Conservation (phyloP, 2,113 vertebrate genomes). For the Elephas maximus region DNA sequence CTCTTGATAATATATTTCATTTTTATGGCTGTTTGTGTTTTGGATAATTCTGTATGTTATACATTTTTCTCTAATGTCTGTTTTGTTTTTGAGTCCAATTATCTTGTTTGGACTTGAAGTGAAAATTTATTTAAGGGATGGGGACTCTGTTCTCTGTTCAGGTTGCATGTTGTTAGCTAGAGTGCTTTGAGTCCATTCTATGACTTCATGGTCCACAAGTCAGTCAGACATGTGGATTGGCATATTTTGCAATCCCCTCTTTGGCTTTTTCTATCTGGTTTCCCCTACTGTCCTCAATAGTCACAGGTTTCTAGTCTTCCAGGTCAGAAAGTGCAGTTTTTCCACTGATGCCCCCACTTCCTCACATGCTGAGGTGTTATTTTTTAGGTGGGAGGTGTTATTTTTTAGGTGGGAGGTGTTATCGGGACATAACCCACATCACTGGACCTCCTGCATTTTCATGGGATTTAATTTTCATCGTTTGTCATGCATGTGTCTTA, state of each 20-base stretch:
- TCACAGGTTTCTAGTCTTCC: background rate
- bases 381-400: too few relatives aligned
- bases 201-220: background rate
- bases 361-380: background rate
- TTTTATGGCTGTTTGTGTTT: background rate
- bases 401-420: too few relatives aligned
- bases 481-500: background rate
- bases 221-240: background rate
- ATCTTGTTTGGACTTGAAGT: background rate
- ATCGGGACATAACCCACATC: too few relatives aligned
- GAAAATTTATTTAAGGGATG: background rate
- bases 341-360: background rate
- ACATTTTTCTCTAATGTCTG: background rate
- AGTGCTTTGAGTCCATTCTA: background rate
- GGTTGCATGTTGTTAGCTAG: background rate
- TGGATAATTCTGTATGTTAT: background rate
- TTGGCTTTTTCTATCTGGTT: background rate
- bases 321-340: background rate
- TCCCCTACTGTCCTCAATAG: background rate
- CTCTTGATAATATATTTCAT: background rate
- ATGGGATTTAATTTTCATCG: background rate
- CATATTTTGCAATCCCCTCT: background rate
- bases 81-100: background rate
- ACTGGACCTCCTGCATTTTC: background rate
- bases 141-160: background rate